Percentiles rank a stretch among this genome's conserved stretches.
Conservation (phyloP, 2,888 invertebrate species). For the Lepidocyrtinus sp. region DNA sequence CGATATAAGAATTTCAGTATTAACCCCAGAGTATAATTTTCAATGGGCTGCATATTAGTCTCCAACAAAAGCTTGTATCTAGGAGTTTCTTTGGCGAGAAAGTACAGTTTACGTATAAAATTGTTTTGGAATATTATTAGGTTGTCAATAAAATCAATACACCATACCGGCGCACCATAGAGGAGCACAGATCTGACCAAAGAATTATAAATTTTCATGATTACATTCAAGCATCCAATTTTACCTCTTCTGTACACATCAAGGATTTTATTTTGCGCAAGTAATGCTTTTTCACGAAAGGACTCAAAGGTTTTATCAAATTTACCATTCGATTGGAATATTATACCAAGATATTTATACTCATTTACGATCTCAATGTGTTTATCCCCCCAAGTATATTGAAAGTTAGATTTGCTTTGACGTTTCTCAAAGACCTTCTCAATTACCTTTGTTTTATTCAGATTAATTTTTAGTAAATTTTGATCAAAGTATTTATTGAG, state of each 20-base stretch:
- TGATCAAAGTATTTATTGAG: neutral
- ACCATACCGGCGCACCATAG: conserved; percentile 12
- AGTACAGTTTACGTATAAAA: neutral
- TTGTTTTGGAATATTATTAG: neutral
- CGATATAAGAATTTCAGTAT: neutral
- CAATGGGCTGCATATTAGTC: neutral
- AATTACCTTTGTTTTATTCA: conserved; percentile 26
- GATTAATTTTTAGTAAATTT: neutral
- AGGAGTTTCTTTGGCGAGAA: neutral
- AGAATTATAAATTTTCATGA: conserved; percentile 1
- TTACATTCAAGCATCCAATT: neutral
- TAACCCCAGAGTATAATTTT: neutral
- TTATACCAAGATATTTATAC: conserved; percentile 26
- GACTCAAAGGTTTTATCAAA: neutral
- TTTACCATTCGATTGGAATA: neutral
- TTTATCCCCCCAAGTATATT: conserved; percentile 1
- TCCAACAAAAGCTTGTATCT: neutral
- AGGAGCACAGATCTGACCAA: conserved; percentile 1
- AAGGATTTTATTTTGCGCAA: neutral
- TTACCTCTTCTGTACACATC: neutral
- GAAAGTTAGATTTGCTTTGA: neutral
- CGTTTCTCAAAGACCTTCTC: neutral
- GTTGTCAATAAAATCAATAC: neutral
- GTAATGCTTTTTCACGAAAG: neutral
- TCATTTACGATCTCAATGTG: neutral